These are phyloP conservation scores for Cephalopterus ornatus DNA, from an alignment of 2,113 vertebrate species.

Conservation along the genomic window DNA sequence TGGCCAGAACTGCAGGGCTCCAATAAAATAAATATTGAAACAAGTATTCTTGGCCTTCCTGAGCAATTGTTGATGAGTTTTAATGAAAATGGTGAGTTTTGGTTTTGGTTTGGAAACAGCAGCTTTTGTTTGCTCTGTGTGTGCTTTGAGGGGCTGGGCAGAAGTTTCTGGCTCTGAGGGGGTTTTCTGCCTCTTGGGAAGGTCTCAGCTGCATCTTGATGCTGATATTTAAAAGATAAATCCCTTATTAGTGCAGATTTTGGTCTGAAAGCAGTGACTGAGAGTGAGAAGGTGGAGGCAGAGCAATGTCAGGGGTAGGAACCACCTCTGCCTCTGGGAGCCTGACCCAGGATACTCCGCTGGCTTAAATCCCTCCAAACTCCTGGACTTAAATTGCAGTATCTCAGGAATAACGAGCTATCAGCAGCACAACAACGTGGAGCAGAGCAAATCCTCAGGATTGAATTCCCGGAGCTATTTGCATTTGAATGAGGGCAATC, in stretches of 20 bases:
- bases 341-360: background rate
- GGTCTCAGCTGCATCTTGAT: background rate
- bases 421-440: background rate
- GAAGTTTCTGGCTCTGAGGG: background rate
- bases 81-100: background rate
- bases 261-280: background rate
- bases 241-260: background rate
- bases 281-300: background rate
- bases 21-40: background rate
- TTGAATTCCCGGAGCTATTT: background rate
- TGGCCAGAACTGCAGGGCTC: background rate
- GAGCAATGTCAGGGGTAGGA: background rate
- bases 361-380: background rate
- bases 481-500: background rate
- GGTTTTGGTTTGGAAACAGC: background rate
- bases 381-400: background rate
- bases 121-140: background rate
- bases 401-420: background rate
- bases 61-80: background rate
- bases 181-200: background rate
- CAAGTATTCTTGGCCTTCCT: background rate
- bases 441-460: background rate
- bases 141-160: background rate
- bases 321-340: background rate
- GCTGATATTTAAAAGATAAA: background rate